Base-by-base conservation (phyloP, 2,888 invertebrate genomes). In the Chrysolina americana region DNA sequence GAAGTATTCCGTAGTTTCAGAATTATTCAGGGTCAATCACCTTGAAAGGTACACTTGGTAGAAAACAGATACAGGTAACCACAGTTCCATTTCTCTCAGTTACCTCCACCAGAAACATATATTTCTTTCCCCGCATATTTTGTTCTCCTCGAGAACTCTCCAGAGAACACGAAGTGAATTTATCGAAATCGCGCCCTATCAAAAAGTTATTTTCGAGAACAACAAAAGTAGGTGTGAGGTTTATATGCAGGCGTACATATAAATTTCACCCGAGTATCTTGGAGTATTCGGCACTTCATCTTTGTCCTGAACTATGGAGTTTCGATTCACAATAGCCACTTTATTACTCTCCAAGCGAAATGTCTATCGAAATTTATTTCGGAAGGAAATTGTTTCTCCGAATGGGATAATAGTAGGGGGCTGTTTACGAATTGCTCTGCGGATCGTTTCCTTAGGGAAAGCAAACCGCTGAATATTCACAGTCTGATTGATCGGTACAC, bases 311-410 rank as follows among this genome's bases (percentile, higher is more conserved):
- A 41, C 66, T 50, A 63, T 70, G 44, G 66, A 66, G 36, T 53
- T 70, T 70, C 74, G 70, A 74, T 74, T 70, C 65, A 66, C 70
- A 41, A 70, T 69, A 53, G 41, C 63, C 41, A 72, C 68, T 63
- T 50, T 68, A 66, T 68, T 68, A 41, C 68, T 17, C 50, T 41
- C 65, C 48, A 28, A 62, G 50, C 47, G 63, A 36, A 44, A 63
- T 21, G 63, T 59, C 62, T 72, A 36, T 62, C 56, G 72, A 56
- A 73, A 68, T 73, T 73, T 73, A 73, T 73, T 73, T 64, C 64
- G 28, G 62, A 66, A 62, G 41, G 47, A n/a, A 66, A 65, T 50
- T 68, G 68, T 68, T 68, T 68, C 65, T 36, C 50, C 47, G 23
- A 50, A 36, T 28, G 48, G 17, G 19, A 48, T 66, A 17, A 59